phyloP scores from a whole-genome alignment of 2,888 invertebrate genomes.

The Drosophila neoperkinsi region DNA sequence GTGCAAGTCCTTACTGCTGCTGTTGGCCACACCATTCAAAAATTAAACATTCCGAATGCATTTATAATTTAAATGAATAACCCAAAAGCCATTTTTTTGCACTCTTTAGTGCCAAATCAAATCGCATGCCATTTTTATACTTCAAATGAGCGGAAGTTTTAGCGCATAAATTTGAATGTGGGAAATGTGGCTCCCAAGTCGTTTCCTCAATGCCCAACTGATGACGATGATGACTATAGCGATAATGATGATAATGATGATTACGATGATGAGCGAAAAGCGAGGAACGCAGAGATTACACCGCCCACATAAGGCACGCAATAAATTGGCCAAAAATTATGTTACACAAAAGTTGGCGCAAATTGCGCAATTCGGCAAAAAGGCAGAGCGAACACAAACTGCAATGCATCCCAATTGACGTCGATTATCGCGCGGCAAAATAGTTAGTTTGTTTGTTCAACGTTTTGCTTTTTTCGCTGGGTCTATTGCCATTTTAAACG shows the following conservation, averaged over 20 bases:
- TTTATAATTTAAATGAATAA: slow-evolving; percentile 82
- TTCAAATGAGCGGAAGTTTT: slow-evolving; percentile 76
- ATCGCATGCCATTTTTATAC: slow-evolving; percentile 65
- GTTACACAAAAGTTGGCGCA: slow-evolving; percentile 75
- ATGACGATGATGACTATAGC: slow-evolving; percentile 20
- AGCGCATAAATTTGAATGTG: slow-evolving; percentile 77
- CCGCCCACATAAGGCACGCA: slow-evolving; percentile 57
- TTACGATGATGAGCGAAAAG: slow-evolving; percentile 38
- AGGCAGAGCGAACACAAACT: slow-evolving; percentile 13
- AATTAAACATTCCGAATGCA: slow-evolving; percentile 82
- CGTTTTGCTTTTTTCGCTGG: slow-evolving; percentile 38
- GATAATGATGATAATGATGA: slow-evolving; percentile 29
- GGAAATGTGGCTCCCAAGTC: slow-evolving; percentile 35
- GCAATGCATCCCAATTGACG: slow-evolving; percentile 71
- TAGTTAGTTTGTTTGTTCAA: slow-evolving; percentile 75
- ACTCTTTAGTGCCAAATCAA: slow-evolving; percentile 50
- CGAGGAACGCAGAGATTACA: slow-evolving; percentile 22
- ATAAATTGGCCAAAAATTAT: slow-evolving; percentile 72
- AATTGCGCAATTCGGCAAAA: slow-evolving; percentile 73
- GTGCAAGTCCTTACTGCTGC: slow-evolving; percentile 19
- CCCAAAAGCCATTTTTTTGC: slow-evolving; percentile 47
- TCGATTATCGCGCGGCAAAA: slow-evolving; percentile 76
- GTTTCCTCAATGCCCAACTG: slow-evolving; percentile 40
- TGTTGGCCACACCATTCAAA: slow-evolving; percentile 73
- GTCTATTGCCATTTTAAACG: slow-evolving; percentile 78